Evolutionary conservation across 2,113 vertebrate species (phyloP).

Genomic region (Apeltes quadracus): DNA sequence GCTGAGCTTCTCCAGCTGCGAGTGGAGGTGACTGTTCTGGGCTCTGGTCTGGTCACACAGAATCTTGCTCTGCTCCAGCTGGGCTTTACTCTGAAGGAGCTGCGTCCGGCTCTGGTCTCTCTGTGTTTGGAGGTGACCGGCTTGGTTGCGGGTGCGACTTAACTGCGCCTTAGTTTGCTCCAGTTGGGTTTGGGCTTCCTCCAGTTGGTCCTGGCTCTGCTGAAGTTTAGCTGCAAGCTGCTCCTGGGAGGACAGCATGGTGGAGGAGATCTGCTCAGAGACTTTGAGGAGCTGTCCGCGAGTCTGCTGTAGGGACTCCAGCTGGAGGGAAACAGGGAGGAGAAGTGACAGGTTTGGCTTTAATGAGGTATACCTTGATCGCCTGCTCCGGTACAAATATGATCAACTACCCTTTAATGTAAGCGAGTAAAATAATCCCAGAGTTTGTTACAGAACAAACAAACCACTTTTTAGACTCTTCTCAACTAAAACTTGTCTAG

Average conservation of each 20-base stretch:
- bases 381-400: neutral
- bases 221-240: constrained; percentile 81
- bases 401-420: neutral
- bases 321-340: constrained; percentile 45
- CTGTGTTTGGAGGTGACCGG: constrained; percentile 56
- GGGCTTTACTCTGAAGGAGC: constrained; percentile 60
- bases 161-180: constrained; percentile 49
- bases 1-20: constrained; percentile 77
- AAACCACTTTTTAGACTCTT: neutral
- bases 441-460: neutral
- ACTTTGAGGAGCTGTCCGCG: constrained; percentile 81
- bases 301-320: constrained; percentile 78
- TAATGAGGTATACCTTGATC: neutral
- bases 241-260: constrained; percentile 82
- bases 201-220: constrained; percentile 69
- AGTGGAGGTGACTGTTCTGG: constrained; percentile 70
- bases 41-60: constrained; percentile 69
- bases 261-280: constrained; percentile 78
- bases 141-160: constrained; percentile 18
- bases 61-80: constrained; percentile 52
- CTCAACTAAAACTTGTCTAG: neutral
- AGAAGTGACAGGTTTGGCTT: neutral
- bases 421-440: neutral
- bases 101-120: constrained; percentile 79
- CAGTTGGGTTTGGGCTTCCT: constrained; percentile 72